Base-by-base conservation (phyloP, 2,113 vertebrate species). In the Astur gentilis region DNA sequence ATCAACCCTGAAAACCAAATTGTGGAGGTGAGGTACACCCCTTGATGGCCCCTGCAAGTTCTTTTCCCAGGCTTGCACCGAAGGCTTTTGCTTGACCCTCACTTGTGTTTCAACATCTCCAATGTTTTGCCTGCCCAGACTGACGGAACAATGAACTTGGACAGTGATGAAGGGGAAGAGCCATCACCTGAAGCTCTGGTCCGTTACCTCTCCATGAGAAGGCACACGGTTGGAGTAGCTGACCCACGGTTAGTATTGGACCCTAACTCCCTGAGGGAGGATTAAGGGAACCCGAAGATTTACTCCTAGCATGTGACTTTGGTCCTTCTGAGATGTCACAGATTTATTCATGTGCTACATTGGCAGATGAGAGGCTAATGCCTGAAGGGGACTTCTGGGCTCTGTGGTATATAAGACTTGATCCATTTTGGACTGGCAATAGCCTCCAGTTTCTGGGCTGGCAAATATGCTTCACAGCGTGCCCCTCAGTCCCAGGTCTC, bases 1-100 rank as follows among this genome's bases (percentile, higher is more conserved):
- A 99, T 99, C 98, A 99, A 99, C 97, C 99, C 99, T 1, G 99
- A 99, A 95, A 99, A 99, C 98, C 99, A 99, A 61, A 99, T 99
- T 16, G 99, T 99, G 83, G 99, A 99, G 99, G 99, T 99, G 93
- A 99, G 99, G 73, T 65, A 2, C 62, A 27, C 10, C 38, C 42
- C 40, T 12, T 3, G 9, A 1, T 8, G n/a, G 11, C 15, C 54
- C 69, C 66, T 52, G 23, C 62, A 10, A 14, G 11, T 47, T 69
- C 23, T 49, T 61, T 71, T 27, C 32, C 36, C 1, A 10, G 40
- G 32, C 73, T 86, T 18, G 2, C 27, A 0, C 1, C 21, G 27
- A 29, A 67, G 83, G 73, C 71, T 52, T 44, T 47, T 14, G 50
- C 54, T 83, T 34, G 75, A 27, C 29, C 50, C 54, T 85, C 8